These are phyloP conservation scores for Silvanus unidentatus DNA, from an alignment of 2,888 invertebrate genomes.

Conservation along the genomic window DNA sequence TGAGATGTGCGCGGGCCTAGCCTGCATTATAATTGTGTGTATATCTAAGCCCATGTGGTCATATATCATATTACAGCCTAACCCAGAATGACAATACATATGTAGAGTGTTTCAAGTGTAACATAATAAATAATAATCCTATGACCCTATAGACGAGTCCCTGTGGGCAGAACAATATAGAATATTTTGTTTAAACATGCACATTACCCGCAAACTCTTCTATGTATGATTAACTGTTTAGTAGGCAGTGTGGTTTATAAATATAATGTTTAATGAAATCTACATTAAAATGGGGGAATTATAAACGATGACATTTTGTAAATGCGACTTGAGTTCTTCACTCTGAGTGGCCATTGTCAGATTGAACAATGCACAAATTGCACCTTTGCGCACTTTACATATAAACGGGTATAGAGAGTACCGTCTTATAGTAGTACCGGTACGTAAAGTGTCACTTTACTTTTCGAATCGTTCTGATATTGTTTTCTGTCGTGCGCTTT, in stretches of 20 bases:
- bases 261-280: too few species aligned
- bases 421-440: too few species aligned
- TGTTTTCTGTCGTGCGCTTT: too few species aligned
- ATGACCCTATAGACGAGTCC: conserved; percentile 18
- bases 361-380: too few species aligned
- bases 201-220: conserved; percentile 1
- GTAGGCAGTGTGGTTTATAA: not conserved
- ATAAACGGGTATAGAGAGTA: not conserved
- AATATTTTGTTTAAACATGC: conserved; percentile 9
- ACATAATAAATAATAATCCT: conserved; percentile 29
- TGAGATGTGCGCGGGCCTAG: conserved; percentile 17
- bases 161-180: conserved; percentile 24
- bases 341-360: too few species aligned
- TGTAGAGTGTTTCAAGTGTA: conserved; percentile 28
- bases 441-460: too few species aligned
- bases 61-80: conserved; percentile 35
- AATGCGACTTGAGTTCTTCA: too few species aligned
- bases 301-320: too few species aligned
- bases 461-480: too few species aligned
- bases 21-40: conserved; percentile 11
- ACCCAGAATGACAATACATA: conserved; percentile 33
- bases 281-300: too few species aligned
- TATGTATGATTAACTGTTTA: conserved; percentile 1
- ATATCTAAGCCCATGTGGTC: conserved; percentile 21
- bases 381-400: too few species aligned